phyloP scores from a whole-genome alignment of 2,888 invertebrate species.

The Calameuta pallipes region DNA sequence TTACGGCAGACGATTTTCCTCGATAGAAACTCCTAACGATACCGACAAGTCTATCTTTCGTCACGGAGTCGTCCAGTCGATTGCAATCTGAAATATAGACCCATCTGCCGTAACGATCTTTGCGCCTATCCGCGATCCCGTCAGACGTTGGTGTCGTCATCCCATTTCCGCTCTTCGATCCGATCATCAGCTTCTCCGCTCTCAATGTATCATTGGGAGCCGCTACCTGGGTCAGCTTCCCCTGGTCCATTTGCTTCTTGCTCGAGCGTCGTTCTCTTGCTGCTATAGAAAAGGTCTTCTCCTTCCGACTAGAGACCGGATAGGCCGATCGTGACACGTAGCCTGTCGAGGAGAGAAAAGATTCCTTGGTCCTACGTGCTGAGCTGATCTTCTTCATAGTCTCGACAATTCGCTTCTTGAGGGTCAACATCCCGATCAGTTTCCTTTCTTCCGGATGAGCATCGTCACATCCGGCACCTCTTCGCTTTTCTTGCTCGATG shows the following conservation, averaged over 20 bases:
- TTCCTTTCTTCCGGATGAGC: slow-evolving; percentile 26
- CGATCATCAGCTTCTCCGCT: not conserved
- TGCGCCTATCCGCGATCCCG: not conserved
- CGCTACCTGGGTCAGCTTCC: too few species aligned
- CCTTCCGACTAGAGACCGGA: not conserved
- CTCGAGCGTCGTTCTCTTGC: not conserved
- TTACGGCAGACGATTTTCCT: slow-evolving; percentile 16
- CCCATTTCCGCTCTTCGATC: not conserved
- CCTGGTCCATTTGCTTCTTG: not conserved
- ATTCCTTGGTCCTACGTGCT: slow-evolving; percentile 38
- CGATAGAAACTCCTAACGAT: slow-evolving; percentile 27
- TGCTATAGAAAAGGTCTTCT: not conserved
- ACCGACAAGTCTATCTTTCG: slow-evolving; percentile 18
- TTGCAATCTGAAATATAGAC: slow-evolving; percentile 2
- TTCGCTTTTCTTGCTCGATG: slow-evolving; percentile 20
- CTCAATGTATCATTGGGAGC: not conserved
- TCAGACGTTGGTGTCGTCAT: too few species aligned
- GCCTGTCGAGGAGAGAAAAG: slow-evolving; percentile 15
- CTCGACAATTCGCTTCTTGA: slow-evolving; percentile 44
- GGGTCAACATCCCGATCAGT: slow-evolving; percentile 13
- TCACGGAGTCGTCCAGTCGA: slow-evolving; percentile 1
- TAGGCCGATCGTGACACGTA: slow-evolving; percentile 27
- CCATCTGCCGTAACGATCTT: not conserved
- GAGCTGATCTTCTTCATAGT: slow-evolving; percentile 54
- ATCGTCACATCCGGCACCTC: slow-evolving; percentile 12